Percentiles rank a stretch among this genome's conserved stretches.
Evolutionary conservation across 35 echinoderm and acorn worm genomes (phyloP).

Genomic region (Ophioderma brevispina): DNA sequence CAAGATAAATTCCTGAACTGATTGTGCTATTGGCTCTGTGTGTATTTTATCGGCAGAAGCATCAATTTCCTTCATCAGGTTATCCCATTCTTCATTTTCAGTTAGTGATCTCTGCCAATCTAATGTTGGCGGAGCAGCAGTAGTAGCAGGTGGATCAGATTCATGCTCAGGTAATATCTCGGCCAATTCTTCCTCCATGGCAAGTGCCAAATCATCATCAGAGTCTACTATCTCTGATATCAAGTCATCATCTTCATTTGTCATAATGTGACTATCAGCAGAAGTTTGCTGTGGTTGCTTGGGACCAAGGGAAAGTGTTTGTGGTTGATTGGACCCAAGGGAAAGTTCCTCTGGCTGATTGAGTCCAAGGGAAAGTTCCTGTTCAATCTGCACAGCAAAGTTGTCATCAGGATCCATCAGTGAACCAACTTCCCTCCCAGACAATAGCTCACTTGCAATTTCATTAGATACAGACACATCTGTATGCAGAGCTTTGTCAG

Average conservation of each 20-base stretch:
- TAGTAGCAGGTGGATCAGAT: neutral
- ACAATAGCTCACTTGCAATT: too few relatives aligned
- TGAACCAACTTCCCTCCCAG: neutral
- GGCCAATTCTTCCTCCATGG: neutral
- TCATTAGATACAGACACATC: too few relatives aligned
- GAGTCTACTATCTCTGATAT: neutral
- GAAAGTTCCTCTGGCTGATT: too few relatives aligned
- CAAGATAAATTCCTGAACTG: neutral
- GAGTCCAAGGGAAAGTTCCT: neutral
- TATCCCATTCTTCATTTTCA: neutral
- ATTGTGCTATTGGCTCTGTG: neutral
- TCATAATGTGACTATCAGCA: neutral
- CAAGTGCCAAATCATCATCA: neutral
- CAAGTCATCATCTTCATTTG: neutral
- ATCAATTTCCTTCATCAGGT: neutral
- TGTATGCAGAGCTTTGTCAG: too few relatives aligned
- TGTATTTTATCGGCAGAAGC: neutral
- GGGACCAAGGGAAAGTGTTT: too few relatives aligned
- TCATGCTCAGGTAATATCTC: neutral
- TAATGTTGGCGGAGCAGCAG: neutral
- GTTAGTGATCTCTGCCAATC: neutral
- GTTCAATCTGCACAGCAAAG: neutral
- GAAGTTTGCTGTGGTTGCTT: neutral
- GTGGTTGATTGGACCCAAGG: too few relatives aligned
- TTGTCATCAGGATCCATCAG: neutral